Evolutionary conservation across 2,113 vertebrate species (phyloP).

Genomic region (Australoheros scitulus): DNA sequence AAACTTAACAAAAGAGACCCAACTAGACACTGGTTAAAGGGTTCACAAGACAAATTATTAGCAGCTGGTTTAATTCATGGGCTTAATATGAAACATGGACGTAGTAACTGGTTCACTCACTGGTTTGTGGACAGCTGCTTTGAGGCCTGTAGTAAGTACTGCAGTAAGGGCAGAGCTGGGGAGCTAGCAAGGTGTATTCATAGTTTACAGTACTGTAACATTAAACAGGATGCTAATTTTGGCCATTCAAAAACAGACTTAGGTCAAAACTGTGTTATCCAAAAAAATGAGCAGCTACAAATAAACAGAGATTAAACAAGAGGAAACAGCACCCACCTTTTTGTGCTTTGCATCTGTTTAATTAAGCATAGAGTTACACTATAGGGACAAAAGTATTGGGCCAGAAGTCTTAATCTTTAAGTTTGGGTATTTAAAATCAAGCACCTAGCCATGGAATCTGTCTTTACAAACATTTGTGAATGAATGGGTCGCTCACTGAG

Average conservation of each 20-base stretch:
- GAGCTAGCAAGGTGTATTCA: background rate
- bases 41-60: background rate
- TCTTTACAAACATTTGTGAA: background rate
- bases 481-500: background rate
- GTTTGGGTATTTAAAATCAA: background rate
- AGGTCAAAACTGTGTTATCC: background rate
- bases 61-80: background rate
- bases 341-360: no score
- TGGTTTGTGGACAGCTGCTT: no score
- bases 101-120: background rate
- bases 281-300: background rate
- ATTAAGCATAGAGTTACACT: no score
- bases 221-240: background rate
- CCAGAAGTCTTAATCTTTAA: background rate
- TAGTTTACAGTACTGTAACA: background rate
- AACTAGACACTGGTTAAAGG: background rate
- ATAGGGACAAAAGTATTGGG: no score
- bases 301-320: background rate
- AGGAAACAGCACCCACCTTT: no score
- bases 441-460: background rate
- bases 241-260: background rate
- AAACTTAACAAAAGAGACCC: background rate
- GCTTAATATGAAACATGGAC: background rate
- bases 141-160: background rate
- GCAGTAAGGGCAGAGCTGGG: background rate